These are phyloP conservation scores for Malurus melanocephalus DNA, from an alignment of 2,113 vertebrate genomes.

Conservation along the genomic window DNA sequence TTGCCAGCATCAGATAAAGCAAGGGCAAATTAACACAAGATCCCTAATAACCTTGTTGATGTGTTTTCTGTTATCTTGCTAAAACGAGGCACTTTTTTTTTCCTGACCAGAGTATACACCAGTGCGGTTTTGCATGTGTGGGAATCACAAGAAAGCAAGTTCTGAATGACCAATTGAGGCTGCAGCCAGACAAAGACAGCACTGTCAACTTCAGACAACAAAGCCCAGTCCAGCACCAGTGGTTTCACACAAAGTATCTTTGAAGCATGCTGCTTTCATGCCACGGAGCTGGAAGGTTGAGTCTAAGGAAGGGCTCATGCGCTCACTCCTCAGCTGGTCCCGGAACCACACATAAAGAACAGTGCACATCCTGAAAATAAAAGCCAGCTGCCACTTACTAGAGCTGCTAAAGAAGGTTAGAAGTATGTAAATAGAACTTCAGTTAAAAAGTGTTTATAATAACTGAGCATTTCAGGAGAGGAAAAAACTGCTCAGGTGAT, in stretches of 20 bases:
- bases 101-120: background rate
- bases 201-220: slow-evolving; percentile 48
- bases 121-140: background rate
- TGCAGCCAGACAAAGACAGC: slow-evolving; percentile 37
- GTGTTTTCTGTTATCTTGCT: background rate
- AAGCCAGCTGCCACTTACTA: slow-evolving; percentile 29
- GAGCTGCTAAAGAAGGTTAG: background rate
- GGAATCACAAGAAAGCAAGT: slow-evolving; percentile 27
- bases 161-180: slow-evolving; percentile 24
- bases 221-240: slow-evolving; percentile 51
- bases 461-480: background rate
- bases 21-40: slow-evolving; percentile 9
- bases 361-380: slow-evolving; percentile 43
- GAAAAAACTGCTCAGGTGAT: background rate
- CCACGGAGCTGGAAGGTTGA: slow-evolving; percentile 15
- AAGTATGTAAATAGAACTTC: background rate
- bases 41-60: background rate
- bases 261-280: slow-evolving; percentile 39
- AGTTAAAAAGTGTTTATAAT: background rate
- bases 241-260: slow-evolving; percentile 49
- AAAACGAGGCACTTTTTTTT: background rate
- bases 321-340: slow-evolving; percentile 28
- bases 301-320: slow-evolving; percentile 42
- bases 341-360: slow-evolving; percentile 20
- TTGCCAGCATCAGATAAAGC: background rate